These are phyloP conservation scores for Neoaliturus tenellus DNA, from an alignment of 2,888 invertebrate genomes.

Conservation along the genomic window DNA sequence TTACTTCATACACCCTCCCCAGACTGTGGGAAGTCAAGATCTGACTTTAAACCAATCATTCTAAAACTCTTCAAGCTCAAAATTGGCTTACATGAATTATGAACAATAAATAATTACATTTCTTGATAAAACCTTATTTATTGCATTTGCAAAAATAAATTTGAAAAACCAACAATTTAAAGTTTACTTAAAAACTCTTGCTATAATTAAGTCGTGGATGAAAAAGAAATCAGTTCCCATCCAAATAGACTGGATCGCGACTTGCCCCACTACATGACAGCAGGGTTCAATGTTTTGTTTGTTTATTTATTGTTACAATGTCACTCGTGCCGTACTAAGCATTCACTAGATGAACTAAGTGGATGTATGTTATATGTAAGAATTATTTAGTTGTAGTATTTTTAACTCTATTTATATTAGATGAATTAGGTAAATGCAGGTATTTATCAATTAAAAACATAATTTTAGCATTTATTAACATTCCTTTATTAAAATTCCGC, in stretches of 20 bases:
- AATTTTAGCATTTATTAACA: conserved; percentile 48
- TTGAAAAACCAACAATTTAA: too few species aligned
- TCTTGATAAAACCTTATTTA: too few species aligned
- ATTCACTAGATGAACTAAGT: conserved; percentile 52
- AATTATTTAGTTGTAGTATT: conserved; percentile 36
- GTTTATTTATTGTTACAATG: conserved; percentile 38
- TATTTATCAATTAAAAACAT: conserved; percentile 27
- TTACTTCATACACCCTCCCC: conserved; percentile 22
- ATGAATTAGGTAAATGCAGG: conserved; percentile 1
- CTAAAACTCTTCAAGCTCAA: too few species aligned
- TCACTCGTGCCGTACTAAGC: conserved; percentile 38
- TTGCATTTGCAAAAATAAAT: too few species aligned
- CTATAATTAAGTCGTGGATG: too few species aligned
- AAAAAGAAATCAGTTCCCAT: background rate
- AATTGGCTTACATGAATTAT: background rate
- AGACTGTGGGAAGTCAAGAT: conserved; percentile 27
- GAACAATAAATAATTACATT: too few species aligned
- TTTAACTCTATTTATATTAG: conserved; percentile 46
- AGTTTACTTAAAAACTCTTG: too few species aligned
- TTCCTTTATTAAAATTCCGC: conserved; percentile 29
- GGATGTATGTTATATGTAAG: conserved; percentile 33
- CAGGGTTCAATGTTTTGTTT: conserved; percentile 19
- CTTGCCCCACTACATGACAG: background rate
- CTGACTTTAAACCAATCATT: background rate
- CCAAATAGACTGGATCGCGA: background rate